Evolutionary conservation across 1,140 invertebrate genomes (phyloP).

Genomic region (Drosophila nigromelanica): DNA sequence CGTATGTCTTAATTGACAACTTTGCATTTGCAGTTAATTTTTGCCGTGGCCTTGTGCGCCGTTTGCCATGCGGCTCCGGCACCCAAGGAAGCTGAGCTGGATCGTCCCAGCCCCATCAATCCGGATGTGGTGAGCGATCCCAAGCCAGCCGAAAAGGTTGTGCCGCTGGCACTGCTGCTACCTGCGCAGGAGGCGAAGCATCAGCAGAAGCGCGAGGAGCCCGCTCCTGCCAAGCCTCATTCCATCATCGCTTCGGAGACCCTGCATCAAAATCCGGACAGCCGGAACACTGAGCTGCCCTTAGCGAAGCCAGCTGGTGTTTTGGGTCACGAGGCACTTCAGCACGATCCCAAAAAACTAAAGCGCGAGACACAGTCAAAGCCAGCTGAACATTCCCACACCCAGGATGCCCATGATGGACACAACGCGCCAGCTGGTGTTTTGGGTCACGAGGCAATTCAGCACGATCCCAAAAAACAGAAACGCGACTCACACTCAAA

Average conservation of each 20-base stretch:
- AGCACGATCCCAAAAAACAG: constrained; percentile 4
- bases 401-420: neutral
- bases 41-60: constrained; percentile 44
- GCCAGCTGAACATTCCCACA: neutral
- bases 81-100: constrained; percentile 18
- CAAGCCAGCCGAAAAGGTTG: constrained; percentile 38
- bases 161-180: constrained; percentile 23
- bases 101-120: constrained; percentile 54
- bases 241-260: constrained; percentile 2
- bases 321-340: neutral
- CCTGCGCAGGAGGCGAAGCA: neutral
- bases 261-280: constrained; percentile 8
- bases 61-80: constrained; percentile 48
- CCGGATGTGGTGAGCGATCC: constrained; percentile 57
- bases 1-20: neutral
- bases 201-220: constrained; percentile 49
- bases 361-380: constrained; percentile 7
- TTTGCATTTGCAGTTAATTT: constrained; percentile 44
- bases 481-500: constrained; percentile 6
- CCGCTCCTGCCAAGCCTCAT: constrained; percentile 29
- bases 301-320: neutral
- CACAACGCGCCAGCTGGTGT: neutral
- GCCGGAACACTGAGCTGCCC: too few species aligned
- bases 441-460: neutral
- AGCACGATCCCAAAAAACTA: constrained; percentile 5